Base-by-base conservation (phyloP, 2,888 invertebrate genomes). In the Plemyria rubiginata region DNA sequence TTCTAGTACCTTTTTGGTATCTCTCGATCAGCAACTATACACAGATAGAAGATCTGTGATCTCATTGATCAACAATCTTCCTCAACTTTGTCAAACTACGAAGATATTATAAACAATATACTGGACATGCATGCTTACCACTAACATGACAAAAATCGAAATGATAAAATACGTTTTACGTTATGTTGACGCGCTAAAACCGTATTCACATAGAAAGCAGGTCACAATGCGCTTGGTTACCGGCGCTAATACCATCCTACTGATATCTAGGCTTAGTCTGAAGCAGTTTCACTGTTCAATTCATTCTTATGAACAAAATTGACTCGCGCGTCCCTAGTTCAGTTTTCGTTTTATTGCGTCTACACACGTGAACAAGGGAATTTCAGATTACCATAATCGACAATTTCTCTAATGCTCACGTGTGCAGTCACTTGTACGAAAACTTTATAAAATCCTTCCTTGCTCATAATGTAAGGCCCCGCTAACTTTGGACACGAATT, bases 91-190 rank as follows among this genome's bases (percentile, higher is more conserved):
- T 54, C 55, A 60, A 66, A 41, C 60, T 72, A 68, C 61, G 58
- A 69, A 72, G 70, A 66, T 69, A 67, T 22, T 2, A 22, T 22
- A 22, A 53, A 69, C 54, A 67, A 56, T 67, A 46, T 40, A 68
- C 55, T 60, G 56, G 57, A 67, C 61, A 67, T 67, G 54, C 60
- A 51, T 40, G 6, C 50, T 54, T 66, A 62, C 49, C 36, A 52
- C 54, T 57, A 56, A 60, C 50, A 53, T 38, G 11, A 54, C 55
- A 15, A 52, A 59, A n/a, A 36, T 53, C 12, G 7, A 46, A 48
- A 56, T 12, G 40, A 60, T 53, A 61, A 38, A 60, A 45, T 59
- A 63, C 51, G 54, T 63, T 59, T 55, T 59, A 59, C 54, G 59
- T 66, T 60, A 38, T 40, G 41, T 48, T 48, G 43, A 55, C 38